A percentile compares a stretch with the other conserved stretches of the same genome.
Evolutionary conservation across 2,888 invertebrate genomes (phyloP).

Genomic region (Ormyrus nitidulus): DNA sequence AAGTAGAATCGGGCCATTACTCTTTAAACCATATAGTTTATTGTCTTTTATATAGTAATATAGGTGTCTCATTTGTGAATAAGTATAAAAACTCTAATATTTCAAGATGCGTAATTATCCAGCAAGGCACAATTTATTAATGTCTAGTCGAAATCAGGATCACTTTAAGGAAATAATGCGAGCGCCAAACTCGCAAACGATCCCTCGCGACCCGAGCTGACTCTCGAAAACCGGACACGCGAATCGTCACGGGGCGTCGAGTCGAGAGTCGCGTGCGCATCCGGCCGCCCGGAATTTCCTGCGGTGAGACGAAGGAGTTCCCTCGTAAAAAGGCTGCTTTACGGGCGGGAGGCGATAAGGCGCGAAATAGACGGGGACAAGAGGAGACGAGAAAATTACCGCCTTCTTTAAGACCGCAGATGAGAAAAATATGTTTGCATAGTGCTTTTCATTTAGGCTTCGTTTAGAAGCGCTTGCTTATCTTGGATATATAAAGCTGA

Average conservation of each 20-base stretch:
- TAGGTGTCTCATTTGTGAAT: too few species aligned
- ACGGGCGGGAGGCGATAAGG: slow-evolving; percentile 46
- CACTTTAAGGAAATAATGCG: slow-evolving; percentile 21
- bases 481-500: slow-evolving; percentile 20
- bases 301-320: slow-evolving; percentile 25
- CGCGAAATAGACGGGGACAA: neutral
- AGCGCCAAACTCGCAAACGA: slow-evolving; percentile 15
- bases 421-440: slow-evolving; percentile 37
- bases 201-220: neutral
- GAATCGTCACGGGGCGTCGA: neutral
- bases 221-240: slow-evolving; percentile 13
- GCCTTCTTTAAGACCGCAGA: neutral
- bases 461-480: neutral
- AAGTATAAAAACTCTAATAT: too few species aligned
- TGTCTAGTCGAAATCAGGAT: neutral
- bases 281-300: slow-evolving; percentile 2
- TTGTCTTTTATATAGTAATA: too few species aligned
- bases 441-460: neutral
- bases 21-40: too few species aligned
- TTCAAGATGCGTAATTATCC: too few species aligned
- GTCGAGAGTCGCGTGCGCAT: neutral
- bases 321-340: slow-evolving; percentile 42
- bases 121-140: slow-evolving; percentile 27
- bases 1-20: too few species aligned
- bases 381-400: slow-evolving; percentile 29